Conservation (phyloP, 2,888 invertebrate species). For the Ophraella communa region DNA sequence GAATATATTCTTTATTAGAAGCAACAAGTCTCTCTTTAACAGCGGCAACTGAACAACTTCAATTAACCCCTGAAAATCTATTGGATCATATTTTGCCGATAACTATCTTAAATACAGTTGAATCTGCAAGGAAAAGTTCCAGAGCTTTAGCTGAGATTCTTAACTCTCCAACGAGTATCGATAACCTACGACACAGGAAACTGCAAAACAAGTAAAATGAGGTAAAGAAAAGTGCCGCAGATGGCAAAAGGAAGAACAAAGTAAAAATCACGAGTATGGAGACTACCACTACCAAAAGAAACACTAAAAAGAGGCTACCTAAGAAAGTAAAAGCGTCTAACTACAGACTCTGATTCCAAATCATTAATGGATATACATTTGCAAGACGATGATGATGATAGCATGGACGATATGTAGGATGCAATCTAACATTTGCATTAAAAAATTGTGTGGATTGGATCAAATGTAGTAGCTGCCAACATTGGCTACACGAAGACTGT, state of each 20-base stretch:
- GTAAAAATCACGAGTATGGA: not conserved
- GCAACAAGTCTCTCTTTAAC: not conserved
- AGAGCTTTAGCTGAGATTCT: not conserved
- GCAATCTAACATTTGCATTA: slow-evolving; percentile 15
- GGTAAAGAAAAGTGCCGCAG: not conserved
- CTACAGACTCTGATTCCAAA: slow-evolving; percentile 29
- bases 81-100: not conserved
- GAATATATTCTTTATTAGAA: no score
- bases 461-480: slow-evolving; percentile 34
- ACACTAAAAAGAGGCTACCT: slow-evolving; percentile 33
- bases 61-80: slow-evolving; percentile 10
- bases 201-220: not conserved
- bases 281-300: not conserved
- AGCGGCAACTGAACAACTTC: slow-evolving; percentile 1
- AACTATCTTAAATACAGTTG: not conserved
- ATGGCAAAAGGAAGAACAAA: not conserved
- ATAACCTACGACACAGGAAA: not conserved
- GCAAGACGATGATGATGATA: slow-evolving; percentile 32
- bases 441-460: slow-evolving; percentile 34
- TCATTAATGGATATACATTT: slow-evolving; percentile 29
- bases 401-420: slow-evolving; percentile 28
- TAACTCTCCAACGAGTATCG: not conserved
- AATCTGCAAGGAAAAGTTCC: not conserved
- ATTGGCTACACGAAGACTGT: slow-evolving; percentile 34
- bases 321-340: not conserved